Evolutionary conservation across 1,140 invertebrate species (phyloP).

Genomic region (Aphis gossypii): DNA sequence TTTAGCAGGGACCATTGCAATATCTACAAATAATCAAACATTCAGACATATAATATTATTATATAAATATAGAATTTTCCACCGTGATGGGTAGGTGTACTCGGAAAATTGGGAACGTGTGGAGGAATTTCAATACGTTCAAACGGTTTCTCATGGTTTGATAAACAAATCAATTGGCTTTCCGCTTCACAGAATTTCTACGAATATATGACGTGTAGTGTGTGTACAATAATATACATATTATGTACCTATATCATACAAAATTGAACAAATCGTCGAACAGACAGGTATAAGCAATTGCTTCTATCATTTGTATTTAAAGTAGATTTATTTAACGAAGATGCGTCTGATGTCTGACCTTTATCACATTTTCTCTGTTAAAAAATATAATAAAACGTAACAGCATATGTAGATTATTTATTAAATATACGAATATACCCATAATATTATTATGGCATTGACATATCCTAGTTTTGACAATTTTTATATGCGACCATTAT

Average conservation of each 20-base stretch:
- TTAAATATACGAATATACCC: neutral
- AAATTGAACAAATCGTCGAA: neutral
- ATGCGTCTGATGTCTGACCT: neutral
- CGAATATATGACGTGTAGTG: neutral
- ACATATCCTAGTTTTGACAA: neutral
- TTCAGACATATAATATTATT: neutral
- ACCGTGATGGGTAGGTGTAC: neutral
- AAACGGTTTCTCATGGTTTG: neutral
- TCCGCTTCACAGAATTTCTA: neutral
- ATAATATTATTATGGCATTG: neutral
- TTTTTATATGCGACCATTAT: neutral
- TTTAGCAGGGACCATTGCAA: neutral
- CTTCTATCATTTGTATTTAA: neutral
- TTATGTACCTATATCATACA: neutral
- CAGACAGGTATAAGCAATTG: neutral
- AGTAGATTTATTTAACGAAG: neutral
- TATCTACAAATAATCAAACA: neutral
- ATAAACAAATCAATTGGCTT: neutral
- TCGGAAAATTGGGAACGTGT: neutral
- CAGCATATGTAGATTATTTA: neutral
- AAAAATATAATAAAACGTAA: neutral
- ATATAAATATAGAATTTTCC: neutral
- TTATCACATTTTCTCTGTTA: neutral
- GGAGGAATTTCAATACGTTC: neutral
- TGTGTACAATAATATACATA: too few relatives aligned